Conservation (phyloP, 2,113 vertebrate genomes). For the Mustelus asterias region DNA sequence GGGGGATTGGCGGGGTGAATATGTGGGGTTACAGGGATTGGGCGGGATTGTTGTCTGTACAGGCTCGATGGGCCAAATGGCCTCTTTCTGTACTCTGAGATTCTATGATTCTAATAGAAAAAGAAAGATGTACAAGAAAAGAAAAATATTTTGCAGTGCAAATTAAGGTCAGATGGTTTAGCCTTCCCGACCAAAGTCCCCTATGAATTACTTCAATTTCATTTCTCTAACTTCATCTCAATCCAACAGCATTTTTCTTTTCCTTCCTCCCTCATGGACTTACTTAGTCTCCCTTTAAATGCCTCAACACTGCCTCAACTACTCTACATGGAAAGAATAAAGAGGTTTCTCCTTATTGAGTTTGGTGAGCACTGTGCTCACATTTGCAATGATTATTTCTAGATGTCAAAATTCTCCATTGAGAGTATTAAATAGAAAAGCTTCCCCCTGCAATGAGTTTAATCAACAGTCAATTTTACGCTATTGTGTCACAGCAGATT, state of each 20-base stretch:
- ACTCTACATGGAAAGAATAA: background rate
- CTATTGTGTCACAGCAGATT: background rate
- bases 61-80: too few species aligned
- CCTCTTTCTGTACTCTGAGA: too few species aligned
- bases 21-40: too few species aligned
- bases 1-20: too few species aligned
- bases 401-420: background rate
- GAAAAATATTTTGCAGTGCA: too few species aligned
- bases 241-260: background rate
- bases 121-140: too few species aligned
- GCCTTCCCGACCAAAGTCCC: too few species aligned
- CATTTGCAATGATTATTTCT: background rate
- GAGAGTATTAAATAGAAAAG: background rate
- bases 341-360: background rate
- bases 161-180: too few species aligned
- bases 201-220: too few species aligned
- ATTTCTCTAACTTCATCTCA: background rate
- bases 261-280: background rate
- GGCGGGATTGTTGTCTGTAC: too few species aligned
- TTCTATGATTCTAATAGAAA: too few species aligned
- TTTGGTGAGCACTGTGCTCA: background rate
- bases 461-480: background rate
- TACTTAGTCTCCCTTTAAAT: background rate
- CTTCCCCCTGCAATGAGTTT: background rate
- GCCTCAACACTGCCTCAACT: background rate